Evolutionary conservation across 2,797 vertebrate genomes (phyloP).

Genomic region (Strix occidentalis): DNA sequence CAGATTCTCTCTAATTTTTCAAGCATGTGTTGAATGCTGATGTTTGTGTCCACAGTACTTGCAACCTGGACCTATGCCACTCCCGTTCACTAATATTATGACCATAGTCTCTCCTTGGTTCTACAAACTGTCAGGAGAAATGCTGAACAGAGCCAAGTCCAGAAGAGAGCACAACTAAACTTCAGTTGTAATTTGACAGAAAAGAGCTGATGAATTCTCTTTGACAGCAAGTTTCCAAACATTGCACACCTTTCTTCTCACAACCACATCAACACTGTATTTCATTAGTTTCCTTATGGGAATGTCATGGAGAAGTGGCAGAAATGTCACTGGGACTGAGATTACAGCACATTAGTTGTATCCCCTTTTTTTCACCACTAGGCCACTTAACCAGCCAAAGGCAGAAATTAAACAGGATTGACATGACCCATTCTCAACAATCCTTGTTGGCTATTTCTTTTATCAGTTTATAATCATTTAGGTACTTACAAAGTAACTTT

Average conservation of each 20-base stretch:
- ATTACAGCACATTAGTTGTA: not conserved
- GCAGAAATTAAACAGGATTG: not conserved
- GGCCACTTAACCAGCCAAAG: not conserved
- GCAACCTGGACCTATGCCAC: not conserved
- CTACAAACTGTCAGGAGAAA: not conserved
- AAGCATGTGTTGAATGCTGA: not conserved
- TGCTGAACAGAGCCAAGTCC: not conserved
- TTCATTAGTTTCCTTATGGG: not conserved
- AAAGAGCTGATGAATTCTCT: not conserved
- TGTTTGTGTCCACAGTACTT: not conserved
- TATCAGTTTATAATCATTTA: not conserved
- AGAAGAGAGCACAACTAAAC: not conserved
- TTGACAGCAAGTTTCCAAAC: not conserved
- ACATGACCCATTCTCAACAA: not conserved
- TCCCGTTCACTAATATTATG: not conserved
- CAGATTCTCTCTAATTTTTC: not conserved
- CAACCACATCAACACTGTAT: not conserved
- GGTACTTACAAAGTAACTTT: not conserved
- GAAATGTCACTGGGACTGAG: not conserved
- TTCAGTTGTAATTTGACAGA: not conserved
- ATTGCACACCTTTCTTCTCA: not conserved
- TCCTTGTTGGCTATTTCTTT: not conserved
- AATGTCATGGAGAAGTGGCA: not conserved
- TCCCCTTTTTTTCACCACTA: not conserved
- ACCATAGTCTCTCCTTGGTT: fast-evolving